phyloP scores from a whole-genome alignment of 2,888 invertebrate species.

The Dolichopus griseipennis region DNA sequence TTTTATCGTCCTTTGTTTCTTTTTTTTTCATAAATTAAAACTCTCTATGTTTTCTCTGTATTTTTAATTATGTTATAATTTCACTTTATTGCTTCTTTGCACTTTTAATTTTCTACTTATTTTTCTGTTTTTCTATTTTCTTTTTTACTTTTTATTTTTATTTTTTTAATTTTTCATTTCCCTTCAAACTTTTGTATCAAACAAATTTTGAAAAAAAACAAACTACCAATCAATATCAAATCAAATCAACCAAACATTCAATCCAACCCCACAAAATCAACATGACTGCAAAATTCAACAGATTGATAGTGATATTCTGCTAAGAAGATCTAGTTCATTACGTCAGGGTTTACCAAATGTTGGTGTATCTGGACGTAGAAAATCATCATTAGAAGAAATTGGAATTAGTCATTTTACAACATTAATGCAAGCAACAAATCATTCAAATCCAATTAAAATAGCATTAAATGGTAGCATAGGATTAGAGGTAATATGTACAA shows the following conservation, averaged over 20 bases:
- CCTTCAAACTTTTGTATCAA: not conserved
- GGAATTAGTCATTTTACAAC: slow-evolving; percentile 73
- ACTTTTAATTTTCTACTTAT: not conserved
- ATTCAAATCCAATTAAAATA: slow-evolving; percentile 70
- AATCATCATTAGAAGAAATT: slow-evolving; percentile 78
- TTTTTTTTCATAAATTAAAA: no score
- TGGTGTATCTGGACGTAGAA: slow-evolving; percentile 53
- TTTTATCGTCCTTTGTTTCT: not conserved
- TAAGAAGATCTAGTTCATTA: slow-evolving; percentile 74
- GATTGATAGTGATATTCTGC: slow-evolving; percentile 69
- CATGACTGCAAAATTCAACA: slow-evolving; percentile 19
- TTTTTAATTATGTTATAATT: slow-evolving; percentile 10
- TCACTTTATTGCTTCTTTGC: slow-evolving; percentile 5
- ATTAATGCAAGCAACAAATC: slow-evolving; percentile 55
- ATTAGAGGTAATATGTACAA: slow-evolving; percentile 48
- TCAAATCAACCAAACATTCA: not conserved
- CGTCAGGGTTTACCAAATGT: slow-evolving; percentile 68
- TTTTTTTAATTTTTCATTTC: not conserved
- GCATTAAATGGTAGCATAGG: slow-evolving; percentile 80
- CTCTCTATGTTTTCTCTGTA: slow-evolving; percentile 5
- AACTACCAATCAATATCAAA: not conserved
- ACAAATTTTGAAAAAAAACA: not conserved
- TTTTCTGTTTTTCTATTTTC: not conserved
- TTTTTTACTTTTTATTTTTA: not conserved
- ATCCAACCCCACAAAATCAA: not conserved